Base-by-base conservation (phyloP, 2,888 invertebrate genomes). In the Agrotis puta region DNA sequence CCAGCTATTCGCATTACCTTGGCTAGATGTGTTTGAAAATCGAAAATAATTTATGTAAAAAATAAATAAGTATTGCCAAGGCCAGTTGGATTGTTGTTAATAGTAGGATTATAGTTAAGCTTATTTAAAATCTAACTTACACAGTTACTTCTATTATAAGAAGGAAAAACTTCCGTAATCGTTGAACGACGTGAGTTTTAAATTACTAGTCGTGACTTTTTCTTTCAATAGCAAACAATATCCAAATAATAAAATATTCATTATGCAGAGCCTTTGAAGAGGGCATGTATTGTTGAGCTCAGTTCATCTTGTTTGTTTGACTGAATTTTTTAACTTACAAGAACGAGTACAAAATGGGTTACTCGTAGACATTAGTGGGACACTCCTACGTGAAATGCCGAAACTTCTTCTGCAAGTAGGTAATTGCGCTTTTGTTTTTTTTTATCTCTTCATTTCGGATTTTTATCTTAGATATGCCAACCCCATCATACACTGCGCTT, bases 201-300 rank as follows among this genome's bases (percentile, higher is more conserved):
- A 56, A 71, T 76, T 71, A 67, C 48, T 66, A 48, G 54, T 50
- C 54, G 4, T 76, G 9, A 76, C 39, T 48, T 71, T 71, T 68
- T 56, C 77, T 69, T 72, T 69, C 24, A 77, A 45, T 50, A 33
- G 56, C 56, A 33, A 76, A 50, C 48, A 77, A 72, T 77, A 77
- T 50, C 18, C 33, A 50, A 70, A 50, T 57, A 20, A 69, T 57
- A 77, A n/a, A n/a, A 77, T 72, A 18, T 39, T 39, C 39, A 39
- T 51, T 57, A 72, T 70, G 70, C 77, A 50, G 20, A 22, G 18
- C 48, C 16, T 27, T 67, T n/a, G 22, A 72, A 69, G 33, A 33
- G 77, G 70, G 27, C 56, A 69, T 33, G 22, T 33, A 57, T 69
- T 69, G 14, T 57, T 57, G 43, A 69, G 51, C 70, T 50, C 18